Evolutionary conservation across 2,888 invertebrate species (phyloP), one percentile per base, ranked within the genome.

Genomic region (Dryobotodes eremita): DNA sequence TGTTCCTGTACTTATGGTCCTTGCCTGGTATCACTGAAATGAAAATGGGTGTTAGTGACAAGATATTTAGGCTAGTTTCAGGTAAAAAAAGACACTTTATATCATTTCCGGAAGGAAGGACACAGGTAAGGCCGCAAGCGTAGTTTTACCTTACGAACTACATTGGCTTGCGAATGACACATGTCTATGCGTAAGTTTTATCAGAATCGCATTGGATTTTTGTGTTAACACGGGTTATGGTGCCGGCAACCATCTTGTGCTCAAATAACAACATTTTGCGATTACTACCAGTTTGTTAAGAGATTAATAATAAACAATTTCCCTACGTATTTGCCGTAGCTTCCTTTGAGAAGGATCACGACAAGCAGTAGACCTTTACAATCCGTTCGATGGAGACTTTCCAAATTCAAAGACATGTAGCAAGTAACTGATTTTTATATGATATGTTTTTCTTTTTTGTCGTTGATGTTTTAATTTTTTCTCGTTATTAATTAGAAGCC

Each of bases 1-100:
- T 98, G 96, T 98, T 98, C 92, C 98, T 97, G 95, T 98, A 98
- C 93, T 98, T 97, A 93, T 97, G 97, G 91, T 96, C 96, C 92
- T 96, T 96, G 92, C 95, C 95, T 31, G 97, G 94, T 93, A 97
- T 90, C 93, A 96, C 97, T 96, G 93, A 1, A 59, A 71, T n/a
- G 26, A 68, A 5, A 76, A 42, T 17, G n/a, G 0, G 15, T 0
- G 20, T 78, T 79, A 79, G 53, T 55, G 17, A 59, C 20, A 46
- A 11, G 11, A 68, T 20, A 2, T 20, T 20, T 26, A 20, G 46
- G 20, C 13, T 11, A 26, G 11, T 46, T 66, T 46, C 11, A 6
- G 17, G 11, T n/a, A 2, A n/a, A 31, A 53, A 31, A 62, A 36
- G 7, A 36, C 4, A 13, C 23, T 36, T 13, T 23, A 13, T 23